phyloP scores from a whole-genome alignment of 2,113 vertebrate species.

The Salvelinus alpinus region DNA sequence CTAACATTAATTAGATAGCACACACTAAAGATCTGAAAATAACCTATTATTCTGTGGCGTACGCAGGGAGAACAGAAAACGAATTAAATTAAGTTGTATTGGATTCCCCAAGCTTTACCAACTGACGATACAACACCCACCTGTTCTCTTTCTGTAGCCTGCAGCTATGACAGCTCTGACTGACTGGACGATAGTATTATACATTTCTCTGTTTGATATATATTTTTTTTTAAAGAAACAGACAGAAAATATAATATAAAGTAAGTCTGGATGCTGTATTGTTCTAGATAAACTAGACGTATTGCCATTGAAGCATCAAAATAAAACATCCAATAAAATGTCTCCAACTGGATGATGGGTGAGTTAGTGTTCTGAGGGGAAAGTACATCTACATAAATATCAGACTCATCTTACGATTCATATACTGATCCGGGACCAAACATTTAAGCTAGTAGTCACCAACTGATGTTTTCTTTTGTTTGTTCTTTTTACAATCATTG shows the following conservation, averaged over 20 bases:
- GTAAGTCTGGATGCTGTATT: not conserved
- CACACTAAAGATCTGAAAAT: slow-evolving; percentile 27
- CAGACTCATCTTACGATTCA: not conserved
- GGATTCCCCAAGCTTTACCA: not conserved
- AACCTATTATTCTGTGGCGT: slow-evolving; percentile 18
- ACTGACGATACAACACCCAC: not conserved
- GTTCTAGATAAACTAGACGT: no score
- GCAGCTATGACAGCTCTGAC: not conserved
- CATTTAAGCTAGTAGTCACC: not conserved
- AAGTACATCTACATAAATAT: not conserved
- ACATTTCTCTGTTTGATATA: not conserved
- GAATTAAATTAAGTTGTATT: slow-evolving; percentile 14
- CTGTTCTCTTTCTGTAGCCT: not conserved
- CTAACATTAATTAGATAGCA: slow-evolving; percentile 9
- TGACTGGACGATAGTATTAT: not conserved
- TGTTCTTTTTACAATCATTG: slow-evolving; percentile 1
- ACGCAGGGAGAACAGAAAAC: slow-evolving; percentile 12
- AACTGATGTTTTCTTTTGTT: not conserved
- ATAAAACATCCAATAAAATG: not conserved
- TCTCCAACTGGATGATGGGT: not conserved
- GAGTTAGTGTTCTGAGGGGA: not conserved
- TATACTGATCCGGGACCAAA: not conserved
- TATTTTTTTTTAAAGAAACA: not conserved
- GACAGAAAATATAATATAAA: not conserved
- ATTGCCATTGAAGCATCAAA: not conserved